Conservation (phyloP, 2,113 vertebrate species). For the Lanius collurio region DNA sequence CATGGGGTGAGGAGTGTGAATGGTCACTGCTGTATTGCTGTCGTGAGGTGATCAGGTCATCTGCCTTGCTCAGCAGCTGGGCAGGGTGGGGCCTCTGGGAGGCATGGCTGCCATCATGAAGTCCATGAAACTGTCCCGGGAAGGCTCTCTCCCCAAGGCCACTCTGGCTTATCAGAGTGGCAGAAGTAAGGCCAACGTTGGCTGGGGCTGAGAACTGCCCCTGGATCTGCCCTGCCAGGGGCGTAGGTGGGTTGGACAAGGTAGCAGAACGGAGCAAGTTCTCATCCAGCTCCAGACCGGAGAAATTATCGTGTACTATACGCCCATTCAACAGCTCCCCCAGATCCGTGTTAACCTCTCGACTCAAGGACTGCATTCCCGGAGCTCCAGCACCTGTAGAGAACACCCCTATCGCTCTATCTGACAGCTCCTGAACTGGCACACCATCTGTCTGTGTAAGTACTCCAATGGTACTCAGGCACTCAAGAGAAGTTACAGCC, state of each 20-base stretch:
- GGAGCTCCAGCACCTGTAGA: conserved; percentile 82
- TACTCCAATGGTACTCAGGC: conserved; percentile 95
- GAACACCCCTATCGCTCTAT: conserved; percentile 89
- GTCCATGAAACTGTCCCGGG: conserved; percentile 83
- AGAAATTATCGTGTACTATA: conserved; percentile 90
- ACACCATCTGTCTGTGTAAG: conserved; percentile 88
- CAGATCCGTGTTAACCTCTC: conserved; percentile 81
- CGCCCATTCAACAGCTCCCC: conserved; percentile 93
- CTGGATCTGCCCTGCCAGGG: conserved; percentile 84
- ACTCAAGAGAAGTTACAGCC: conserved; percentile 95
- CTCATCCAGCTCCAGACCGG: conserved; percentile 93
- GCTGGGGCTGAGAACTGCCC: conserved; percentile 79
- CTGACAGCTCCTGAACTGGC: conserved; percentile 81
- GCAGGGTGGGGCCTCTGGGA: conserved; percentile 85
- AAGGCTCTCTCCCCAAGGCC: conserved; percentile 90
- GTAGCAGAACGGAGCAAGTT: conserved; percentile 89
- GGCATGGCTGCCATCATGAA: conserved; percentile 83
- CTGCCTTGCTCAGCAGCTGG: conserved; percentile 89
- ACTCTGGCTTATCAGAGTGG: conserved; percentile 85
- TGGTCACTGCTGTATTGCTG: conserved; percentile 87
- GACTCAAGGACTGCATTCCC: conserved; percentile 83
- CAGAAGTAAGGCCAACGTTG: conserved; percentile 83
- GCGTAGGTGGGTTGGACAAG: conserved; percentile 80
- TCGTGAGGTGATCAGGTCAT: conserved; percentile 84
- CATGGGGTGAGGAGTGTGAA: conserved; percentile 87